Conservation (phyloP, 2,797 vertebrate genomes). For the Acanthis flammea region DNA sequence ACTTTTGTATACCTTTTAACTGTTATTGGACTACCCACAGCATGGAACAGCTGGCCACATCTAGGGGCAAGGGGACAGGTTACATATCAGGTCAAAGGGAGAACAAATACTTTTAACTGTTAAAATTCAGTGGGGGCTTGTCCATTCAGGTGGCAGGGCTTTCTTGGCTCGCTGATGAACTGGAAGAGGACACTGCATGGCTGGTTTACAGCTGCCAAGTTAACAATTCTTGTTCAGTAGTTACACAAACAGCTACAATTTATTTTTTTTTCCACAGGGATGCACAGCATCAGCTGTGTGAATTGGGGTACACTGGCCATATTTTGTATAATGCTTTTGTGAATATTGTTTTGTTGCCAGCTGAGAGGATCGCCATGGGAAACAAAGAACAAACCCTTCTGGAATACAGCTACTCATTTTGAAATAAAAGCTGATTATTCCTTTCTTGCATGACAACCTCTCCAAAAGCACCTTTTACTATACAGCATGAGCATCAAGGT, state of each 20-base stretch:
- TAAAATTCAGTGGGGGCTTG: neutral
- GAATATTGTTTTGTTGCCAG: neutral
- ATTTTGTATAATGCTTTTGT: neutral
- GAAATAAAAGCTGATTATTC: constrained; percentile 1
- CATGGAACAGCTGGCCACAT: neutral
- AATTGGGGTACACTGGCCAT: neutral
- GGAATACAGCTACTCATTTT: neutral
- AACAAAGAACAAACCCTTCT: neutral
- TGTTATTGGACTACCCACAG: neutral
- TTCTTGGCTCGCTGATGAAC: neutral
- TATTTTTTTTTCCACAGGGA: neutral
- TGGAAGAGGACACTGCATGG: neutral
- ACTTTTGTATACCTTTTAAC: neutral
- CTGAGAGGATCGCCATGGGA: neutral
- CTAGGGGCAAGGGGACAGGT: neutral
- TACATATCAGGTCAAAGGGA: neutral
- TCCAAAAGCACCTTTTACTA: neutral
- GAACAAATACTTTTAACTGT: neutral
- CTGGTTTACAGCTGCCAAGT: neutral
- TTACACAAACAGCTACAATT: neutral
- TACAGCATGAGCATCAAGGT: neutral
- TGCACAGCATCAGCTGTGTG: neutral
- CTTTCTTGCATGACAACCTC: neutral
- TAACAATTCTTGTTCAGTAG: neutral
- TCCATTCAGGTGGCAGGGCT: neutral